A percentile compares a stretch with the other conserved stretches of the same genome.
These are phyloP conservation scores for Spermophilus dauricus DNA, from an alignment of 2,113 vertebrate genomes.

Conservation along the genomic window DNA sequence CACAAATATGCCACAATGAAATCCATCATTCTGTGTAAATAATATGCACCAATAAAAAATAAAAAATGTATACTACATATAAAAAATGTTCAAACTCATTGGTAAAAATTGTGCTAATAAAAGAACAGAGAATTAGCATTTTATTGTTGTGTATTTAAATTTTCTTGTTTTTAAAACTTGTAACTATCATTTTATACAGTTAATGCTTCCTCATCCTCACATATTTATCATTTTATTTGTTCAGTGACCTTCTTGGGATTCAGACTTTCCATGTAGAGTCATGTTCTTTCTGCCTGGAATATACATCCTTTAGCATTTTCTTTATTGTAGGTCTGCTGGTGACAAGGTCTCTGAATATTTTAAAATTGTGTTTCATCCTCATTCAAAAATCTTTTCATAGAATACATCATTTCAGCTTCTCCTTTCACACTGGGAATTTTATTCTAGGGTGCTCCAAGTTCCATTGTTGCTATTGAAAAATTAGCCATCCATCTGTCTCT, in stretches of 20 bases:
- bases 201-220: not conserved
- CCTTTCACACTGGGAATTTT: not conserved
- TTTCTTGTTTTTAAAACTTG: not conserved
- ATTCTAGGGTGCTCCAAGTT: not conserved
- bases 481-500: not conserved
- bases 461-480: constrained; percentile 13
- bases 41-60: not conserved
- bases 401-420: not conserved
- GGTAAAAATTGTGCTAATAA: not conserved
- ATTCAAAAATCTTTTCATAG: not conserved
- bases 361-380: not conserved
- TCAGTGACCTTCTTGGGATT: not conserved
- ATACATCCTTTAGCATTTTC: not conserved
- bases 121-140: not conserved
- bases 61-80: not conserved
- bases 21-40: not conserved
- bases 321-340: not conserved
- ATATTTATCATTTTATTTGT: constrained; percentile 1
- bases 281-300: not conserved
- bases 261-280: not conserved
- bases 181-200: not conserved
- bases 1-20: not conserved
- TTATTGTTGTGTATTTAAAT: not conserved
- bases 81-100: not conserved
- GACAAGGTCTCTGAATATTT: not conserved